Conservation (phyloP, 2,888 invertebrate species). For the Tenthredo livida region DNA sequence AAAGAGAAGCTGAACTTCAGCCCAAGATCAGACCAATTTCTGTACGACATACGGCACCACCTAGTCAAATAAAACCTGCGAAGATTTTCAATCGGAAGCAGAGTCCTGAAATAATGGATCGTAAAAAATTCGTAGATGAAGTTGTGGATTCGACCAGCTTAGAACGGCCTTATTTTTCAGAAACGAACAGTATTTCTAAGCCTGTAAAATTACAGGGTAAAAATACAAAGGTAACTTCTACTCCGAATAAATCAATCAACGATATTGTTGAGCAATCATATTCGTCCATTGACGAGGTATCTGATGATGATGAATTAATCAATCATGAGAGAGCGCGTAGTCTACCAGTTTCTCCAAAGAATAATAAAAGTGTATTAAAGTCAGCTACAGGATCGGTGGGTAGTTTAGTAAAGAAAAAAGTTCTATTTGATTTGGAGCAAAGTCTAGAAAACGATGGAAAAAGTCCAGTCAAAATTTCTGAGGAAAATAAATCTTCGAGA, state of each 20-base stretch:
- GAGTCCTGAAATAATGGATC: neutral
- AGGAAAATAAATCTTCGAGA: constrained; percentile 68
- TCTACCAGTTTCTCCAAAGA: constrained; percentile 67
- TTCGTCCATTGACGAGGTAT: constrained; percentile 56
- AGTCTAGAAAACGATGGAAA: constrained; percentile 52
- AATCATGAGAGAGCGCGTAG: constrained; percentile 59
- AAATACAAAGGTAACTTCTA: constrained; percentile 62
- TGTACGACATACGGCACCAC: neutral
- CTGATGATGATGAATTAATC: constrained; percentile 57
- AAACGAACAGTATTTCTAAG: constrained; percentile 56
- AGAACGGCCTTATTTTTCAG: constrained; percentile 63
- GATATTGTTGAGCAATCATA: constrained; percentile 61
- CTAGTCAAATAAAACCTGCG: neutral
- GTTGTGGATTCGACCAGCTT: constrained; percentile 40
- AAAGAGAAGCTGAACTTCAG: constrained; percentile 10
- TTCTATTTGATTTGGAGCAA: constrained; percentile 82
- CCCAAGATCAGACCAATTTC: constrained; percentile 21
- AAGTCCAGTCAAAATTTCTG: constrained; percentile 9
- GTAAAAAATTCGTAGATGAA: constrained; percentile 4
- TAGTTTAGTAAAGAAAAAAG: constrained; percentile 83
- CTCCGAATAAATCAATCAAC: constrained; percentile 60
- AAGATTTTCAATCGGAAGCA: neutral
- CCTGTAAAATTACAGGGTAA: constrained; percentile 53
- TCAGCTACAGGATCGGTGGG: constrained; percentile 80
- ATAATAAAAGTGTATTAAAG: constrained; percentile 82